A percentile compares a stretch with the other conserved stretches of the same genome.
phyloP scores from a whole-genome alignment of 1,140 invertebrate species.

The Heliconius hermathena region DNA sequence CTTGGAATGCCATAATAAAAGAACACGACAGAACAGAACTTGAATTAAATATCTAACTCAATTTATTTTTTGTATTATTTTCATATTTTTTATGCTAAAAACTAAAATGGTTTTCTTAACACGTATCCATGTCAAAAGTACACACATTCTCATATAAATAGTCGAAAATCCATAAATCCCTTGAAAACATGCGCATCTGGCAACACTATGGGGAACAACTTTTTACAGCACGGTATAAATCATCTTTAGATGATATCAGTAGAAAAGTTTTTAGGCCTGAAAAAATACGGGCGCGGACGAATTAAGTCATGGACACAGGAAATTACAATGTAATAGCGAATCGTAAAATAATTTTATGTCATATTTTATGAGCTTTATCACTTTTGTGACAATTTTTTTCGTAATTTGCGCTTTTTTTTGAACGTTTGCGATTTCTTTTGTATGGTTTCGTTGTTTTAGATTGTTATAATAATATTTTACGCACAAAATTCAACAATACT shows the following conservation, averaged over 20 bases:
- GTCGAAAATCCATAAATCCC: not conserved
- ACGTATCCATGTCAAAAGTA: not conserved
- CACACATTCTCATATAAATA: not conserved
- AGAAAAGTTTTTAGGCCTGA: slow-evolving; percentile 23
- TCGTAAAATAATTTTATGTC: slow-evolving; percentile 27
- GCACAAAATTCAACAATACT: no score
- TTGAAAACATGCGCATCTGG: slow-evolving; percentile 10
- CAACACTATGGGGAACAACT: slow-evolving; percentile 18
- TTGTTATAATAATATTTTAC: not conserved
- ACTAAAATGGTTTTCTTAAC: not conserved
- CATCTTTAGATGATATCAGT: slow-evolving; percentile 29
- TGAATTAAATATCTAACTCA: no score
- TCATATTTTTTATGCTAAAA: not conserved
- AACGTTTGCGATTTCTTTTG: not conserved
- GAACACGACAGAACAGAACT: no score
- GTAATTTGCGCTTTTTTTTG: not conserved
- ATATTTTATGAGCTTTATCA: slow-evolving; percentile 29
- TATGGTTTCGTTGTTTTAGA: not conserved
- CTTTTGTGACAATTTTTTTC: not conserved
- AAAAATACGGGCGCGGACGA: slow-evolving; percentile 23
- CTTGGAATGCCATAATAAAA: no score
- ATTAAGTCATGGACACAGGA: slow-evolving; percentile 27
- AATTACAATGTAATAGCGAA: slow-evolving; percentile 19
- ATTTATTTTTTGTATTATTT: not conserved
- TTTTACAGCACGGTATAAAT: slow-evolving; percentile 26